phyloP scores from a whole-genome alignment of 2,113 vertebrate species.

The Misgurnus mizolepis region DNA sequence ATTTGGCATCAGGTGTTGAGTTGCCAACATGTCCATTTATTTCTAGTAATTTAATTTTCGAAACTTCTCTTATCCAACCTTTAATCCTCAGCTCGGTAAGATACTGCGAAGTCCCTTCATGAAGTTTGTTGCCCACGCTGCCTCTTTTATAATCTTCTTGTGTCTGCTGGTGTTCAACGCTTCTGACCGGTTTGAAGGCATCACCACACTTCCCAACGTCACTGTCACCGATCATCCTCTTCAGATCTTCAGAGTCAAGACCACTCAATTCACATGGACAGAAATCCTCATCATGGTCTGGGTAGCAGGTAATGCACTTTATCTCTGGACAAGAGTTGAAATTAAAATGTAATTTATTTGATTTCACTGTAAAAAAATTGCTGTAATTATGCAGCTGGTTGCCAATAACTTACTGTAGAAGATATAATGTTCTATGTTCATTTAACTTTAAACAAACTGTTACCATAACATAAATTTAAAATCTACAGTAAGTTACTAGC shows the following conservation, averaged over 20 bases:
- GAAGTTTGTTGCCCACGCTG: constrained; percentile 90
- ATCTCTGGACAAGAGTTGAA: background rate
- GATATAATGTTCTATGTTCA: no score
- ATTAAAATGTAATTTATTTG: background rate
- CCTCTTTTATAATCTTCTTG: constrained; percentile 90
- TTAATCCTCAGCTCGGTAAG: constrained; percentile 79
- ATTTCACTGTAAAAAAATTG: background rate
- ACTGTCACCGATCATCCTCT: constrained; percentile 85
- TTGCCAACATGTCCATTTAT: no score
- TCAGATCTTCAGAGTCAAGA: constrained; percentile 89
- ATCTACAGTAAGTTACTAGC: no score
- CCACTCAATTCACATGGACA: constrained; percentile 86
- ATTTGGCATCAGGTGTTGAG: background rate
- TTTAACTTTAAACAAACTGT: no score
- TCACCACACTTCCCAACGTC: constrained; percentile 80
- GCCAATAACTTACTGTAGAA: no score
- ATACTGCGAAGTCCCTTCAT: constrained; percentile 87
- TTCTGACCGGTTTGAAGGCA: constrained; percentile 87
- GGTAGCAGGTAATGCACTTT: constrained; percentile 79
- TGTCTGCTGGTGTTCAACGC: constrained; percentile 88
- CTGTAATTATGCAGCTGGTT: no score
- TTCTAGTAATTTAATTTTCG: no score
- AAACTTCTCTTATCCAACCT: no score
- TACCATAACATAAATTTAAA: no score
- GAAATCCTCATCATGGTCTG: constrained; percentile 91